Evolutionary conservation across 2,113 vertebrate genomes (phyloP), one percentile per base, ranked within the genome.

Genomic region (Propithecus coquereli): DNA sequence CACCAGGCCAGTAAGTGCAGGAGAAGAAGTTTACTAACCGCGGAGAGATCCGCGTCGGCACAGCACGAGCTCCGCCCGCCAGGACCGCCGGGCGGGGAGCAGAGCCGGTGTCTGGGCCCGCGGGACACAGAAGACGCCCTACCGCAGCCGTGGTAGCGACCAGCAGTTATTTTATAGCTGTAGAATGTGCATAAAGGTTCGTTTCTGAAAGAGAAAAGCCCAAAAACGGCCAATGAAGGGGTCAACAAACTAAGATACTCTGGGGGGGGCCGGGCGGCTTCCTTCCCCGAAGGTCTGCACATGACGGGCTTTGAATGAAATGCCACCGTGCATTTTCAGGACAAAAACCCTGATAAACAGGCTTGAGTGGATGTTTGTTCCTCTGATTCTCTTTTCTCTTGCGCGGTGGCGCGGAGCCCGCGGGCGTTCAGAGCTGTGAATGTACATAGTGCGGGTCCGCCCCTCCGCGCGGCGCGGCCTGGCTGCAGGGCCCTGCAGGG

Each of bases 271-370:
- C 3, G 0, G 3, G 13, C 8, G 34, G 63, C 71, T 17, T 13
- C n/a, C 14, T 0, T 34, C 63, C 74, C 45, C 30, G 0, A 8
- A 0, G 52, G 81, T 80, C 89, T 97, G 94, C 22, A 79, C 45
- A 94, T 97, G 97, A 97, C 87, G 97, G 96, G 95, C 34, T 94
- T 45, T 85, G 61, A 27, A 34, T 40, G 95, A 71, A 83, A 25
- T 10, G 93, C 82, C 50, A 1, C 12, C 6, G 32, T 1, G 88
- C 74, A 2, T 81, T 84, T 94, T 91, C 96, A 83, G 87, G 76
- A 90, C 40, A 81, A 82, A 76, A 66, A 63, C 95, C 57, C 91
- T 87, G 97, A 97, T 32, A 50, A 43, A 43, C 97, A 96, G 96
- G 84, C 93, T 34, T 0, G 71, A 54, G 40, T 34, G 91, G 94